Evolutionary conservation across 2,113 vertebrate species (phyloP).

Genomic region (Cavia porcellus): DNA sequence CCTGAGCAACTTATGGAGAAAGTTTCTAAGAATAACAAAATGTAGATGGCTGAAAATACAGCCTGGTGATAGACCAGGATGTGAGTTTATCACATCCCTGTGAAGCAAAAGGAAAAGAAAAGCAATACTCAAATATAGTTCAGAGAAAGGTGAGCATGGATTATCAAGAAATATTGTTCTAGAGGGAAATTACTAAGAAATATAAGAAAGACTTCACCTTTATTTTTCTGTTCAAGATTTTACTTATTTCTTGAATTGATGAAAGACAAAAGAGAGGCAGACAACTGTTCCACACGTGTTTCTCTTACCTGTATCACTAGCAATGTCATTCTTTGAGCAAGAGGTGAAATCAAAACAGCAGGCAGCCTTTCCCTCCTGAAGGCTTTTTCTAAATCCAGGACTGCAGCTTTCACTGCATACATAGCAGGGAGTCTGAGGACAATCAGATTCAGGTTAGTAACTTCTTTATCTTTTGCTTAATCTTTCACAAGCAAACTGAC

Average conservation of each 20-base stretch:
- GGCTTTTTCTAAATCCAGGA: background rate
- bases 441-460: background rate
- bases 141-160: background rate
- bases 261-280: background rate
- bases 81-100: background rate
- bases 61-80: background rate
- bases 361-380: background rate
- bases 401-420: background rate
- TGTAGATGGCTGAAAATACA: background rate
- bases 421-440: background rate
- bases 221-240: background rate
- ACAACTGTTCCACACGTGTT: background rate
- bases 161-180: no score
- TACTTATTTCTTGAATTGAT: background rate
- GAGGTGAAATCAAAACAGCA: background rate
- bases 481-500: background rate
- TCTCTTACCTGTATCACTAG: background rate
- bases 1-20: background rate
- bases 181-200: no score
- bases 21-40: background rate
- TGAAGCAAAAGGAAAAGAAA: background rate
- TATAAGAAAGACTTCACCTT: no score
- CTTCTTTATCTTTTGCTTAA: background rate
- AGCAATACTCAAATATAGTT: background rate
- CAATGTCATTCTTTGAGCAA: background rate